Evolutionary conservation across 2,888 invertebrate genomes (phyloP), one percentile per base, ranked within the genome.

Genomic region (Eristalis tenax): DNA sequence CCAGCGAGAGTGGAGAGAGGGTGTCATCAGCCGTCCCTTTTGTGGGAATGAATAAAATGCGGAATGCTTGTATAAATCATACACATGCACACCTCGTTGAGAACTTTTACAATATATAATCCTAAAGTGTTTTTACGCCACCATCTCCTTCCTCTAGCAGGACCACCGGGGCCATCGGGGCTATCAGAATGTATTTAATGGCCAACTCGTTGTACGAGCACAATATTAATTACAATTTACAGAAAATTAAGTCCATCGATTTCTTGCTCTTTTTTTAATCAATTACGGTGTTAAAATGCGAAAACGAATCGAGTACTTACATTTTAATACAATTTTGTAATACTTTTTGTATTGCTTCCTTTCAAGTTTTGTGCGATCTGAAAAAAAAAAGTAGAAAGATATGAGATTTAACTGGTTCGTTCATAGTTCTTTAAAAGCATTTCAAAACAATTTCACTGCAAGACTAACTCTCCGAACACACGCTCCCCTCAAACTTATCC

Each of bases 211-310:
- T 64, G 73, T 73, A 65, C 35, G 57, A 80, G 71, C 35, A 64
- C 69, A 73, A 85, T 77, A 76, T 73, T 85, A 85, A 81, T 85
- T 85, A 77, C 73, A 61, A 81, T 81, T 85, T 61, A 65, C 64
- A 77, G 69, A 85, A 81, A 81, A 63, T 68, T 26, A 32, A 80
- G 79, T 57, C 61, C 77, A 10, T 32, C 32, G 8, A 6, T 32
- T 32, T 32, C 10, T 32, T 32, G 8, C 5, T 32, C 1, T 15
- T 26, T 57, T 70, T 70, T 64, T 40, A 65, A 65, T 74, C 38
- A 61, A 66, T 81, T 40, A 32, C 18, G 28, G 15, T 57, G 26
- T 18, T 2, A 23, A 57, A 13, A 13, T 35, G n/a, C 10, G 28
- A 28, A 18, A 11, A 18, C 28, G 40, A 70, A 40, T 18, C n/a